These are phyloP conservation scores for Hyperoodon ampullatus DNA, from an alignment of 2,113 vertebrate species.

Conservation along the genomic window DNA sequence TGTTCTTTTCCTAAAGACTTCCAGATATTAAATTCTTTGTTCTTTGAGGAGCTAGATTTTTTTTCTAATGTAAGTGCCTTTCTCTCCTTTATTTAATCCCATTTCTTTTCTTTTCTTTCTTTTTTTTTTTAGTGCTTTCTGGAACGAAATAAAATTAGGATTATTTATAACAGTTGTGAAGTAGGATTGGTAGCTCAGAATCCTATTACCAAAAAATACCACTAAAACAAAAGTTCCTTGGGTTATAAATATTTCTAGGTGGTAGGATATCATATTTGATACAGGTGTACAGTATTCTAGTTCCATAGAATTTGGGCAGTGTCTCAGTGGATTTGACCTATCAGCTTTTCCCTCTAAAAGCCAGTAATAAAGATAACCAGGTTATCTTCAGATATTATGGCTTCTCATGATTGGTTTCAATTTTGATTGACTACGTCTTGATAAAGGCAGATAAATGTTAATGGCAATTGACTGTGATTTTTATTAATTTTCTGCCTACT, in stretches of 20 bases:
- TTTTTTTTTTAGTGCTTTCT: neutral
- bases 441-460: slow-evolving; percentile 26
- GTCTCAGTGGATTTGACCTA: neutral
- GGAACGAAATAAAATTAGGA: slow-evolving; percentile 24
- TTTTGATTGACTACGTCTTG: neutral
- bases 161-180: slow-evolving; percentile 4
- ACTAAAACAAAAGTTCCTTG: slow-evolving; percentile 26
- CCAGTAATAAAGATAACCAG: neutral
- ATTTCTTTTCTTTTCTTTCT: neutral
- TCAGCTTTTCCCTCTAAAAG: neutral
- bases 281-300: neutral
- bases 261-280: neutral
- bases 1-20: neutral
- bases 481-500: slow-evolving; percentile 2
- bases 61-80: neutral
- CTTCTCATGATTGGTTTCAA: slow-evolving; percentile 31
- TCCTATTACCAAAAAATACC: neutral
- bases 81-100: neutral
- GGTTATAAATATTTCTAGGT: slow-evolving; percentile 6
- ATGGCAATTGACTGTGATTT: neutral
- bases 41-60: neutral
- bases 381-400: neutral
- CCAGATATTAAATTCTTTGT: neutral
- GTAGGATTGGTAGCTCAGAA: neutral
- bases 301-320: neutral